A percentile compares a stretch with the other conserved stretches of the same genome.
Evolutionary conservation across 2,113 vertebrate genomes (phyloP).

Genomic region (Genyomyrus donnyi): DNA sequence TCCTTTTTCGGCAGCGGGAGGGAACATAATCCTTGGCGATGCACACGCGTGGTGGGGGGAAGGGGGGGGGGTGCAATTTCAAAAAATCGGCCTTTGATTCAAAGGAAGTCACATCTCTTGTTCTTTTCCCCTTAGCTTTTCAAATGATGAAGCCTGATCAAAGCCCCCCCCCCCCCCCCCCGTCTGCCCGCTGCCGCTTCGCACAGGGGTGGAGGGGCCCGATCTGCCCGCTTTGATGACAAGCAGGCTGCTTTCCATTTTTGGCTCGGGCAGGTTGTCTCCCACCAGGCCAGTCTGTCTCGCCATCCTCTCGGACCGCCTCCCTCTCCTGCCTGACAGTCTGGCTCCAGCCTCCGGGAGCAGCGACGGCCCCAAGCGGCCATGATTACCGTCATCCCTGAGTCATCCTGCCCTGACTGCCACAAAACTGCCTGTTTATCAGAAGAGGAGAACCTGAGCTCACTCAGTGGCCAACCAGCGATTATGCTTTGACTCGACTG

Average conservation of each 20-base stretch:
- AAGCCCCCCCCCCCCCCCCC: slow-evolving; percentile 25
- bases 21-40: neutral
- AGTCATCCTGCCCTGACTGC: neutral
- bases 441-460: neutral
- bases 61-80: slow-evolving; percentile 32
- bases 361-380: neutral
- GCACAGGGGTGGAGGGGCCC: slow-evolving; percentile 42
- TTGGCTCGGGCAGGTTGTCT: neutral
- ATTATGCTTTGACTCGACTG: neutral
- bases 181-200: slow-evolving; percentile 43
- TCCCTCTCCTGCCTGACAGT: neutral
- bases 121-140: slow-evolving; percentile 61
- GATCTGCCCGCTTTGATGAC: neutral
- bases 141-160: slow-evolving; percentile 56
- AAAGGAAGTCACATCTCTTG: slow-evolving; percentile 53
- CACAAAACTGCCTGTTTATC: neutral
- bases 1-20: neutral
- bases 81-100: slow-evolving; percentile 52
- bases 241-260: neutral
- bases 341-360: neutral
- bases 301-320: neutral
- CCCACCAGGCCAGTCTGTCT: neutral
- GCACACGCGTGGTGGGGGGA: slow-evolving; percentile 20
- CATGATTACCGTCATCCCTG: neutral
- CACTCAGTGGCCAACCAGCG: neutral